phyloP scores from a whole-genome alignment of 2,113 vertebrate genomes.

The Baryphthengus martii region DNA sequence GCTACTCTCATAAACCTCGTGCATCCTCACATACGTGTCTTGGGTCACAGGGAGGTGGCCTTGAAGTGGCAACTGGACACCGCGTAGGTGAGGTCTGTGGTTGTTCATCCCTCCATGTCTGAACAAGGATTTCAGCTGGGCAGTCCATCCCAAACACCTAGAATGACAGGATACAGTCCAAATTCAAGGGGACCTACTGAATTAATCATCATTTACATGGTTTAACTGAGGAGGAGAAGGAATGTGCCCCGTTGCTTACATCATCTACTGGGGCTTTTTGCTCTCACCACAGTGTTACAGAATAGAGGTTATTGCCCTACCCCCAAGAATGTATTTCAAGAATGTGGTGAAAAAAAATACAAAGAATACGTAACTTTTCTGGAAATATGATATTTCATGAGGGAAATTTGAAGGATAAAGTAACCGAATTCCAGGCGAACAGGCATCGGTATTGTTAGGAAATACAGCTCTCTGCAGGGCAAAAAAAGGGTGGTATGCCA shows the following conservation, averaged over 20 bases:
- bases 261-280: background rate
- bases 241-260: background rate
- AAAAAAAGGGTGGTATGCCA: background rate
- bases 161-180: background rate
- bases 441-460: constrained; percentile 29
- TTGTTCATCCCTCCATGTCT: background rate
- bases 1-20: background rate
- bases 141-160: background rate
- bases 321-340: constrained; percentile 9
- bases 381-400: constrained; percentile 5
- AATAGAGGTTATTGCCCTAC: background rate
- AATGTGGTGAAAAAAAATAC: background rate
- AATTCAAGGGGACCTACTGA: background rate
- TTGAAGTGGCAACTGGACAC: background rate
- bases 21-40: rapidly evolving
- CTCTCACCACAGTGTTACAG: background rate
- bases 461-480: constrained; percentile 53
- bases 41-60: background rate
- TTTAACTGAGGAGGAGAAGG: background rate
- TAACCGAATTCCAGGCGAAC: constrained; percentile 26
- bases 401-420: constrained; percentile 27
- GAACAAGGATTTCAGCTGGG: background rate
- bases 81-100: rapidly evolving
- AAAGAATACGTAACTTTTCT: constrained; percentile 1
- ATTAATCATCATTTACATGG: background rate